These are phyloP conservation scores for Struthidea cinerea DNA, from an alignment of 2,113 vertebrate species.

Conservation along the genomic window DNA sequence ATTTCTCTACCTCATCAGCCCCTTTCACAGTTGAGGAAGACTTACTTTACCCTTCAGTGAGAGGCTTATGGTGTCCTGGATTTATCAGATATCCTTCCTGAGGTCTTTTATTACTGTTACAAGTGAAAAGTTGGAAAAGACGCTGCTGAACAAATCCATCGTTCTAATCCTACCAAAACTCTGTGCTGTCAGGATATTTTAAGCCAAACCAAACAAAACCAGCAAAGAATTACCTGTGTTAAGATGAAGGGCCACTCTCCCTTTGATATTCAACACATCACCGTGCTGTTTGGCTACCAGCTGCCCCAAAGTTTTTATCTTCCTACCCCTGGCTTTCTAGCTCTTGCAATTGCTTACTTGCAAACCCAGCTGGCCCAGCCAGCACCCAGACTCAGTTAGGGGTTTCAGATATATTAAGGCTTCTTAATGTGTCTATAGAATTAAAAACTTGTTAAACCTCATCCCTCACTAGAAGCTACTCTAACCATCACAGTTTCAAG, in stretches of 20 bases:
- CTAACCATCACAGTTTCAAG: background rate
- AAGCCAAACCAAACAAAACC: background rate
- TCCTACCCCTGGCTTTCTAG: background rate
- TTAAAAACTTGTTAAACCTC: background rate
- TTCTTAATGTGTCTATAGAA: background rate
- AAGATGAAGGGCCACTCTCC: background rate
- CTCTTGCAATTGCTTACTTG: background rate
- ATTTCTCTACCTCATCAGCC: background rate
- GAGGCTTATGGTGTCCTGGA: background rate
- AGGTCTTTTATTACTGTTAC: background rate
- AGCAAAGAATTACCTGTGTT: slow-evolving; percentile 12
- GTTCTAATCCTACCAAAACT: background rate
- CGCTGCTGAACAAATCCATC: background rate
- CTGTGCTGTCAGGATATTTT: background rate
- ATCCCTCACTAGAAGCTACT: background rate
- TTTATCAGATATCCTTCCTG: background rate
- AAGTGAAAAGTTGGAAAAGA: background rate
- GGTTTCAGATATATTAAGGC: background rate
- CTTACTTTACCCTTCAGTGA: background rate
- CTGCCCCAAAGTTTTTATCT: background rate
- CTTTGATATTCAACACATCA: background rate
- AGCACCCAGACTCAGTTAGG: background rate
- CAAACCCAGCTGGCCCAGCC: background rate
- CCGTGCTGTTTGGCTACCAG: background rate
- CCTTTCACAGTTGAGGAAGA: background rate